A percentile compares a stretch with the other conserved stretches of the same genome.
These are phyloP conservation scores for Drosophila sordidapex DNA, from an alignment of 2,888 invertebrate genomes.

Conservation along the genomic window DNA sequence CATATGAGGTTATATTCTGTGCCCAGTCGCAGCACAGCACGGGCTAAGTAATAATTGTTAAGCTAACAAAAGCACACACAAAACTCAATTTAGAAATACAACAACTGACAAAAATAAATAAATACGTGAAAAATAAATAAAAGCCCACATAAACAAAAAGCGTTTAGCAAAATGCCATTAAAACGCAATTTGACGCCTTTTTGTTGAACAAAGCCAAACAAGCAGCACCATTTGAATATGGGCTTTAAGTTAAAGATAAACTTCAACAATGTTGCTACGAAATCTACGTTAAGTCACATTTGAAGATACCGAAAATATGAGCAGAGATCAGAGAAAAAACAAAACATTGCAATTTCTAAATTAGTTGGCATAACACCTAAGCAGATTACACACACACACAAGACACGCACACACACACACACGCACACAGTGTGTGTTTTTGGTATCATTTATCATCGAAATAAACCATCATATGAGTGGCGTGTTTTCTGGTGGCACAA, in stretches of 20 bases:
- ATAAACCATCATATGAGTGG: slow-evolving; percentile 31
- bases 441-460: slow-evolving; percentile 37
- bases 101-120: not conserved
- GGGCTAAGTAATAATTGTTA: slow-evolving; percentile 15
- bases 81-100: slow-evolving; percentile 30
- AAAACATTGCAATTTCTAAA: slow-evolving; percentile 34
- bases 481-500: slow-evolving; percentile 31
- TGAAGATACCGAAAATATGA: slow-evolving; percentile 40
- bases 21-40: not conserved
- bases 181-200: slow-evolving; percentile 66
- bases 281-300: slow-evolving; percentile 22
- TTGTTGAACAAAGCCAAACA: slow-evolving; percentile 66
- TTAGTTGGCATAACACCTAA: slow-evolving; percentile 9
- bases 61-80: slow-evolving; percentile 13
- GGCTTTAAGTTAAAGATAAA: slow-evolving; percentile 7
- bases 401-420: not conserved
- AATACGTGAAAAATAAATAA: slow-evolving; percentile 32
- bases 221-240: slow-evolving; percentile 22
- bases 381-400: slow-evolving; percentile 4
- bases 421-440: not conserved
- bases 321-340: not conserved
- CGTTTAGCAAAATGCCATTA: slow-evolving; percentile 63
- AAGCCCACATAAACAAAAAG: slow-evolving; percentile 34
- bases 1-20: not conserved
- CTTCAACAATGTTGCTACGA: slow-evolving; percentile 12